These are phyloP conservation scores for Rhamphomyia laevipes DNA, from an alignment of 2,888 invertebrate species.

Conservation along the genomic window DNA sequence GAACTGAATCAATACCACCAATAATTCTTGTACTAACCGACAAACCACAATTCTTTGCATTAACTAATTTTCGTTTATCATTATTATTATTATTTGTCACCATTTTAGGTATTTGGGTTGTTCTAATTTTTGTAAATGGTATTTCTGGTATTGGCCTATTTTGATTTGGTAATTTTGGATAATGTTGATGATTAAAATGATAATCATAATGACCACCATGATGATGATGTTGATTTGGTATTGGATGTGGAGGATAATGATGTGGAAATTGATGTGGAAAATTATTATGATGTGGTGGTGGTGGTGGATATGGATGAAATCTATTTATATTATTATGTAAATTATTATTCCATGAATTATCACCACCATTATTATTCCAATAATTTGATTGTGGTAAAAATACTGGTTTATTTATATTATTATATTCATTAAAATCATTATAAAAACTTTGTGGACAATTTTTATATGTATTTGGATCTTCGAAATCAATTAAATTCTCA, in stretches of 20 bases:
- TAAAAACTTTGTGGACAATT: slow-evolving; percentile 30
- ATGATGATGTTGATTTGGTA: background rate
- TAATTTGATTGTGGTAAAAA: no score
- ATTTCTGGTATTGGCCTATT: background rate
- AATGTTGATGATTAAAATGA: background rate
- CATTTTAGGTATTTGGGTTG: background rate
- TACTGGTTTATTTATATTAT: background rate
- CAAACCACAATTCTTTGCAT: slow-evolving; percentile 26
- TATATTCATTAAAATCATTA: slow-evolving; percentile 19
- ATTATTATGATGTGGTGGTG: background rate
- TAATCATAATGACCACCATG: slow-evolving; percentile 6
- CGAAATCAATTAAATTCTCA: slow-evolving; percentile 25
- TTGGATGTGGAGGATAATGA: background rate
- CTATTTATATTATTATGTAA: background rate
- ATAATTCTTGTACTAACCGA: slow-evolving; percentile 34
- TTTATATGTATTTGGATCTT: slow-evolving; percentile 25
- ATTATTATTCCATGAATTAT: background rate
- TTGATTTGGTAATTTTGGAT: no score
- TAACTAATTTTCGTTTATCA: slow-evolving; percentile 12
- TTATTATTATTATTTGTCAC: background rate
- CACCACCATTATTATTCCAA: no score
- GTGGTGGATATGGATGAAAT: background rate
- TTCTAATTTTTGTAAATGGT: background rate
- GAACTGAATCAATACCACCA: slow-evolving; percentile 38
- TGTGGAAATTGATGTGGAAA: background rate